These are phyloP conservation scores for Psittacula echo DNA, from an alignment of 2,797 vertebrate genomes.

Conservation along the genomic window DNA sequence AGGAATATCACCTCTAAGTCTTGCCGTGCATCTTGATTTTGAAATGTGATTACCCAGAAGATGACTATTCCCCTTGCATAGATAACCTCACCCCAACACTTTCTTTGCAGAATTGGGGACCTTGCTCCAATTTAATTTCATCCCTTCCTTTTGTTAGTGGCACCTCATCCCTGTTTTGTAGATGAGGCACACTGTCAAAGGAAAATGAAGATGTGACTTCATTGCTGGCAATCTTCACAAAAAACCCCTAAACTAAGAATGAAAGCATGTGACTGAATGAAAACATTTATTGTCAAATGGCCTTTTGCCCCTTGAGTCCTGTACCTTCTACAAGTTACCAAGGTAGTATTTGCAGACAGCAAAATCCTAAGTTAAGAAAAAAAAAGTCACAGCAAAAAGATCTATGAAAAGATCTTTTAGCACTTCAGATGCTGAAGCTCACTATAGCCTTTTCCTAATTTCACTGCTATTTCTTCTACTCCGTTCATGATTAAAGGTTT, in stretches of 20 bases:
- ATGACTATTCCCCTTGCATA: neutral
- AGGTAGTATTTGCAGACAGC: neutral
- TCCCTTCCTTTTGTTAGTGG: neutral
- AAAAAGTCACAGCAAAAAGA: neutral
- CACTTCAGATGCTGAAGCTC: neutral
- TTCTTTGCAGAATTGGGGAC: neutral
- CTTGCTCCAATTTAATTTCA: neutral
- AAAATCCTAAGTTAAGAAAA: neutral
- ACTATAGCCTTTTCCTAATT: neutral
- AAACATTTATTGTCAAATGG: neutral
- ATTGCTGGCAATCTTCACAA: neutral
- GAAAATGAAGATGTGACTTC: neutral
- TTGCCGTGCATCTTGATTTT: neutral
- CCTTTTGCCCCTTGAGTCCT: neutral
- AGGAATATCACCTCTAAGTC: neutral
- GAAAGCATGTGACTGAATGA: neutral
- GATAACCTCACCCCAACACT: neutral
- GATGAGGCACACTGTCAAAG: neutral
- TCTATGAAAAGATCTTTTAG: neutral
- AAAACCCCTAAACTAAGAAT: neutral
- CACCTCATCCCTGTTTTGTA: neutral
- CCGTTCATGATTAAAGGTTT: neutral
- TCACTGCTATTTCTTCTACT: neutral
- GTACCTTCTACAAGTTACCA: neutral
- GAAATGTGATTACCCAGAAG: neutral